Evolutionary conservation across 2,888 invertebrate genomes (phyloP), one percentile per base, ranked within the genome.

Genomic region (Glyphotaelius pellucidus): DNA sequence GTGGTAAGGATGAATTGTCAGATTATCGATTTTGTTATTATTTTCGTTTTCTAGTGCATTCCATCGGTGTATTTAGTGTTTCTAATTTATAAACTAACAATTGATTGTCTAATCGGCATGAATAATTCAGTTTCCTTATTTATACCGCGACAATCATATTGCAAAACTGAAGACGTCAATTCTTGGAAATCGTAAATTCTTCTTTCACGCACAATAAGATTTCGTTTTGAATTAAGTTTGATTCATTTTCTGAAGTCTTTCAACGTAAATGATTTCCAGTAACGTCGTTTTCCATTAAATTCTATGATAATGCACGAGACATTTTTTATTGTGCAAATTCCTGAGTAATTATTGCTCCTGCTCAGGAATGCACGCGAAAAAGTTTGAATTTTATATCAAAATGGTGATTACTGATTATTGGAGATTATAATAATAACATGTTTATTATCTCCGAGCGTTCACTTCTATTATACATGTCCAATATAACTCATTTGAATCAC

Each of bases 11-110:
- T 52, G 95, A 89, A 52, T 80, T 89, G 92, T 88, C 95, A 94
- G 94, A 95, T 94, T 96, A 96, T 96, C 95, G 96, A 96, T 96
- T 96, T 95, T 95, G 95, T 95, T 95, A 92, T 92, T 92, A 91
- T 90, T 90, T 90, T 38, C 30, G 52, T 52, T 52, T 88, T 38
- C 80, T 80, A 67, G 83, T 90, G 47, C 19, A 35, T 90, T 90
- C 90, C 52, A 90, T 90, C 47, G 81, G 42, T 86, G 38, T 79
- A 31, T 80, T 89, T n/a, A 14, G 19, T 30, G 86, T 35, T 30
- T 86, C 15, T 35, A 35, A 42, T 86, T 12, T 38, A 42, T 25
- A 3, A 32, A 31, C 9, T 67, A 67, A 67, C 67, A 67, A 67
- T 67, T n/a, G 67, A 67, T 67, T 67, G 67, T 25, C n/a, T n/a